These are phyloP conservation scores for Basileuterus tristriatus DNA, from an alignment of 2,797 vertebrate species.

Conservation along the genomic window DNA sequence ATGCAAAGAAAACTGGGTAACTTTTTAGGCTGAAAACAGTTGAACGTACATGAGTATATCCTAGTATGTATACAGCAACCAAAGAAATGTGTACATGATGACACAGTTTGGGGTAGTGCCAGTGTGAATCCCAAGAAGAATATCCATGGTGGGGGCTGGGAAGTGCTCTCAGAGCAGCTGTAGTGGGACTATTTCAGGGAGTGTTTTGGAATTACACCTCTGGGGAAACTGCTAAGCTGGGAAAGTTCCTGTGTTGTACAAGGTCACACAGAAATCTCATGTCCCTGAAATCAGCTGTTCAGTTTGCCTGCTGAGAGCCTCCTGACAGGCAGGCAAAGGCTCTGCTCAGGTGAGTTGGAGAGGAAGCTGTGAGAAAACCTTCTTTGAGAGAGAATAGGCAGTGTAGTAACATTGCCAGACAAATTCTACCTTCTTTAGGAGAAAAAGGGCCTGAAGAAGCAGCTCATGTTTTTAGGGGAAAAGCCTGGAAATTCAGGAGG, in stretches of 20 bases:
- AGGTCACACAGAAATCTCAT: neutral
- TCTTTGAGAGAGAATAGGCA: neutral
- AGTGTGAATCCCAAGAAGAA: neutral
- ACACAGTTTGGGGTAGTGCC: neutral
- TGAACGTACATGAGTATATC: neutral
- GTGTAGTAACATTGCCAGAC: neutral
- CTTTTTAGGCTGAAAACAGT: neutral
- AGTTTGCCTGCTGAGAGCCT: neutral
- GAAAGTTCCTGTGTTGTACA: conserved; percentile 8
- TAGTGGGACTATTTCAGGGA: neutral
- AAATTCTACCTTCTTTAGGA: neutral
- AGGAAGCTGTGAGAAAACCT: neutral
- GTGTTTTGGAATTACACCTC: neutral
- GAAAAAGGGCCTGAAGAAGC: neutral
- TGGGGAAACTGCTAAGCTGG: conserved; percentile 22
- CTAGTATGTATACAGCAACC: neutral
- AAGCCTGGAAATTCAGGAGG: neutral
- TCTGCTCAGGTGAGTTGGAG: neutral
- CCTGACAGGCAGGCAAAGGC: neutral
- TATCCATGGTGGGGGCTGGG: neutral
- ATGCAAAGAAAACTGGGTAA: neutral
- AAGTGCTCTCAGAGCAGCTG: neutral
- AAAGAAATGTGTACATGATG: neutral
- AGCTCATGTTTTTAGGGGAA: neutral
- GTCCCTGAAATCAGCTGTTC: neutral